Percentiles rank a stretch among this genome's conserved stretches.
These are phyloP conservation scores for Varanus komodoensis DNA, from an alignment of 2,113 vertebrate species.

Conservation along the genomic window DNA sequence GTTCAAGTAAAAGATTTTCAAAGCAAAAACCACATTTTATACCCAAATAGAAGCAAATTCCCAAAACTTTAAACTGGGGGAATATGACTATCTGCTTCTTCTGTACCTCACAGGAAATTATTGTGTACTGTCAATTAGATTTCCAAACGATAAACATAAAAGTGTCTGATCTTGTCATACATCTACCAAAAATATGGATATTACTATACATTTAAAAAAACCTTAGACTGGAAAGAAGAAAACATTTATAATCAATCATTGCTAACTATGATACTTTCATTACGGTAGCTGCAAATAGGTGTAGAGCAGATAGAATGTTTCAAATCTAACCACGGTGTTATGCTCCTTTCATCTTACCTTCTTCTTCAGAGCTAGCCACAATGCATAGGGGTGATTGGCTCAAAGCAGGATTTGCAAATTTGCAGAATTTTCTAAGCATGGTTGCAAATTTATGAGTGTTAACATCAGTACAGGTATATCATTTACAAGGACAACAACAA, in stretches of 20 bases:
- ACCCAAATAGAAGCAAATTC: slow-evolving; percentile 41
- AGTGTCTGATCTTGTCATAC: slow-evolving; percentile 57
- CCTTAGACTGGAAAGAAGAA: slow-evolving; percentile 47
- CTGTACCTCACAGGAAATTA: slow-evolving; percentile 64
- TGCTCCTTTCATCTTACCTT: neutral
- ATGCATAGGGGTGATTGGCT: neutral
- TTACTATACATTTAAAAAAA: slow-evolving; percentile 48
- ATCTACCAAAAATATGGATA: slow-evolving; percentile 62
- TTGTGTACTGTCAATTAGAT: slow-evolving; percentile 66
- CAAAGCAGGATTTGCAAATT: neutral
- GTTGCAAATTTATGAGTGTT: neutral
- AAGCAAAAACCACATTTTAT: slow-evolving; percentile 70
- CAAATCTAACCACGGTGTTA: neutral
- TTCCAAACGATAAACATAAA: slow-evolving; percentile 68
- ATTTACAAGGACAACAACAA: neutral
- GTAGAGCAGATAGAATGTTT: neutral
- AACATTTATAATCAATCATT: slow-evolving; percentile 45
- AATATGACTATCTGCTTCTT: slow-evolving; percentile 57
- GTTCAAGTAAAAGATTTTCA: slow-evolving; percentile 36
- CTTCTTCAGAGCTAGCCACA: neutral
- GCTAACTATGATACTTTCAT: neutral
- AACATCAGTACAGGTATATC: neutral
- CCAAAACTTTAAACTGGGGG: slow-evolving; percentile 61
- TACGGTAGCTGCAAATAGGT: neutral
- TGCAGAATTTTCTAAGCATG: neutral